A percentile compares a stretch with the other conserved stretches of the same genome.
Conservation (phyloP, 2,888 invertebrate genomes). For the Dasysyrphus albostriatus region DNA sequence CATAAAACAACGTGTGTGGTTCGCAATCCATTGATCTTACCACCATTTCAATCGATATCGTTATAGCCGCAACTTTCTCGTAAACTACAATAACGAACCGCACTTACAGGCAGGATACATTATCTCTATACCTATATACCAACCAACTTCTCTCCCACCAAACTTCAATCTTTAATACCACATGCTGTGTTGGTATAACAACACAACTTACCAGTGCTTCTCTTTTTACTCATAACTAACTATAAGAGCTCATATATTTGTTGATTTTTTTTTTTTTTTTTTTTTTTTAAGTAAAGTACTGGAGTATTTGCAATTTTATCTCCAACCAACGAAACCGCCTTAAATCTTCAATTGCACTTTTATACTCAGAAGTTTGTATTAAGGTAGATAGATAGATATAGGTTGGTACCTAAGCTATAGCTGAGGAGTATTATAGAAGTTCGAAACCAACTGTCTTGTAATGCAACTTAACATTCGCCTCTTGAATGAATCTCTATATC, state of each 20-base stretch:
- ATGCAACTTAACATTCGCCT: constrained; percentile 33
- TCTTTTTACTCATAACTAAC: constrained; percentile 68
- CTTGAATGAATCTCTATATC: constrained; percentile 39
- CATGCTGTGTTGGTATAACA: constrained; percentile 65
- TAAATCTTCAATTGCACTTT: constrained; percentile 70
- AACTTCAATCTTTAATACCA: constrained; percentile 49
- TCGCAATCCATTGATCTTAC: constrained; percentile 69
- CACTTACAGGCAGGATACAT: constrained; percentile 74
- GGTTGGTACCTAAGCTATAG: not conserved
- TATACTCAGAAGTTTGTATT: constrained; percentile 21
- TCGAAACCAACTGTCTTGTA: constrained; percentile 36
- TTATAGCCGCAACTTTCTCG: constrained; percentile 69
- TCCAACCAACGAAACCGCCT: constrained; percentile 68
- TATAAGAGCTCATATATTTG: constrained; percentile 35
- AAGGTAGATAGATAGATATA: not conserved
- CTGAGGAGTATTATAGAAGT: not conserved
- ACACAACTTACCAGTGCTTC: constrained; percentile 59
- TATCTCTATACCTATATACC: constrained; percentile 29
- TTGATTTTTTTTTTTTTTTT: not conserved
- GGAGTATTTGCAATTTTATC: constrained; percentile 62
- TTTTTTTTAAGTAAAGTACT: constrained; percentile 5
- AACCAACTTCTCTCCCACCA: constrained; percentile 63
- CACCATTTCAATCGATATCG: constrained; percentile 74
- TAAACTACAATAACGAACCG: constrained; percentile 74
- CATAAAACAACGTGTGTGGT: constrained; percentile 66